Percentiles rank a stretch among this genome's conserved stretches.
phyloP scores from a whole-genome alignment of 2,797 vertebrate species.

The Euthynnus affinis region DNA sequence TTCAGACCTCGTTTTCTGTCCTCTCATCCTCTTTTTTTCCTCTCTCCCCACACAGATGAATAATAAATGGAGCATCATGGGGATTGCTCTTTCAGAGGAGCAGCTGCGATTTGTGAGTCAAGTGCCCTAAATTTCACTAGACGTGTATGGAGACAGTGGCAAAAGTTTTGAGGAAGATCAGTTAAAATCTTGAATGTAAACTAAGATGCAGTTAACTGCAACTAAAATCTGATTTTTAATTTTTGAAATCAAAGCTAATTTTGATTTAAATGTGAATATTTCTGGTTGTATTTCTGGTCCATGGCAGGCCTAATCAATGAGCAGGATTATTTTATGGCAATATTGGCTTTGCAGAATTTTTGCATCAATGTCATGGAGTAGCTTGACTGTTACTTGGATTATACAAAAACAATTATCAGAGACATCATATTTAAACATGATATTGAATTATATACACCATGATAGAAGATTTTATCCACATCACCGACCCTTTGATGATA shows the following conservation, averaged over 20 bases:
- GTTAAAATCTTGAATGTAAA: constrained; percentile 40
- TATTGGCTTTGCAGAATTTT: neutral
- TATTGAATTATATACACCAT: neutral
- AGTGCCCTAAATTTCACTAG: constrained; percentile 70
- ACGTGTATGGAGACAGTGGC: constrained; percentile 60
- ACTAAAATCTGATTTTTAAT: neutral
- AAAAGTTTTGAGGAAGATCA: constrained; percentile 65
- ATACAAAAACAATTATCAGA: neutral
- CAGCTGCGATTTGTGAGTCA: constrained; percentile 78
- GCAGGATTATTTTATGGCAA: neutral
- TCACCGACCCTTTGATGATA: too few species aligned
- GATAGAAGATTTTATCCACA: too few species aligned
- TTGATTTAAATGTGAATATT: neutral
- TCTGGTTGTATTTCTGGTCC: neutral
- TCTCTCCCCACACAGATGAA: constrained; percentile 63
- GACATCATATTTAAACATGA: neutral
- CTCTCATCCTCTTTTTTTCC: constrained; percentile 53
- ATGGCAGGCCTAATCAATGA: too few species aligned
- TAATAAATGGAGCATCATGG: constrained; percentile 79
- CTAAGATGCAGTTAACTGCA: neutral
- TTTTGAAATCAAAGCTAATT: neutral
- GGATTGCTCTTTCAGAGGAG: constrained; percentile 77
- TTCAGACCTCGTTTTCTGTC: constrained; percentile 68
- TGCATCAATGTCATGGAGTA: too few species aligned
- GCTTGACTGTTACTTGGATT: too few species aligned